Conservation (phyloP, 2,888 invertebrate genomes). For the Trachelus stipa region DNA sequence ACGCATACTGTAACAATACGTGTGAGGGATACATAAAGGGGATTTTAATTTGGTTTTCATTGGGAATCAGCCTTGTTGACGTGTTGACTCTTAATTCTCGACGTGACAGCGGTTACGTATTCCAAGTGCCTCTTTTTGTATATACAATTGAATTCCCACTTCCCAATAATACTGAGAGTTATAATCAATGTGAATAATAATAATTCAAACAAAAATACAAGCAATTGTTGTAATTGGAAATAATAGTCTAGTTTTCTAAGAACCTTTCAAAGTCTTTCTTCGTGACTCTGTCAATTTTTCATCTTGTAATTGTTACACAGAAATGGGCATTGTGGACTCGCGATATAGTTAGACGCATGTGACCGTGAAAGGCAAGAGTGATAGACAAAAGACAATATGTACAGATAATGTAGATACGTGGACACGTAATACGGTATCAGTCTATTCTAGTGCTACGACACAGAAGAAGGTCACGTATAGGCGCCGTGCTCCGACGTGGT, state of each 20-base stretch:
- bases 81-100: neutral
- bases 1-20: slow-evolving; percentile 58
- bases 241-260: neutral
- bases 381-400: slow-evolving; percentile 7
- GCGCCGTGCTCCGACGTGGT: slow-evolving; percentile 50
- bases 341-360: neutral
- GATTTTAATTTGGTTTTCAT: neutral
- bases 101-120: neutral
- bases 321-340: neutral
- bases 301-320: neutral
- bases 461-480: slow-evolving; percentile 46
- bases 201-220: neutral
- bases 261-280: neutral
- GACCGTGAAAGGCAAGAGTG: neutral
- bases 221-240: neutral
- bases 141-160: neutral
- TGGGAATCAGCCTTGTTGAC: neutral
- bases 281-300: neutral
- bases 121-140: neutral
- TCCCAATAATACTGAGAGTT: neutral
- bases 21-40: slow-evolving; percentile 29
- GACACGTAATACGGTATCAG: slow-evolving; percentile 17
- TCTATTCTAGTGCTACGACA: slow-evolving; percentile 38
- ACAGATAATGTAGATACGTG: slow-evolving; percentile 16
- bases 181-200: neutral